These are phyloP conservation scores for Thymelicus sylvestris DNA, from an alignment of 2,888 invertebrate species.

Conservation along the genomic window DNA sequence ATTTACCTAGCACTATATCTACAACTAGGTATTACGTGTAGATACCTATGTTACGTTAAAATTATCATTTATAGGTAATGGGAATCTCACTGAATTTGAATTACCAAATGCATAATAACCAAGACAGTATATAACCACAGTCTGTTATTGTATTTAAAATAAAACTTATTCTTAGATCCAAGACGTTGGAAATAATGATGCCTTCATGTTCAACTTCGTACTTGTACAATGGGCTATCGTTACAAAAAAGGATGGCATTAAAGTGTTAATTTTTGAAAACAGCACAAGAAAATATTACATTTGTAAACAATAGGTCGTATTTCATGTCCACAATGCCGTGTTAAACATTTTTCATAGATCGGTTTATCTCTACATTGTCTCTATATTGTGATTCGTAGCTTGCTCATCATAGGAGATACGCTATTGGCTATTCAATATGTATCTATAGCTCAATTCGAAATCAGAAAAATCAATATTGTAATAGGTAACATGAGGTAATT, in stretches of 20 bases:
- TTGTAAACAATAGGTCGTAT: constrained; percentile 35
- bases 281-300: constrained; percentile 31
- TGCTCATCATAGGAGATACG: background rate
- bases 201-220: background rate
- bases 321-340: constrained; percentile 26
- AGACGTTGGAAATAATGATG: background rate
- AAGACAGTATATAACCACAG: background rate
- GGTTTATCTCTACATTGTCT: constrained; percentile 28
- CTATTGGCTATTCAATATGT: background rate
- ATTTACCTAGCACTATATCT: no score
- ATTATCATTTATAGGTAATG: no score
- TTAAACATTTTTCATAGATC: constrained; percentile 36
- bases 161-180: background rate
- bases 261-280: constrained; percentile 24
- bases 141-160: background rate
- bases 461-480: no score
- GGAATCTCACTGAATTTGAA: no score
- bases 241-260: constrained; percentile 3
- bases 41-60: no score
- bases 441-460: no score
- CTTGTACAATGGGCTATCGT: background rate
- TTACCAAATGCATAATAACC: background rate
- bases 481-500: no score
- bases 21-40: no score
- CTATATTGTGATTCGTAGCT: constrained; percentile 2